Evolutionary conservation across 2,113 vertebrate species (phyloP).

Genomic region (Dicaeum eximium): DNA sequence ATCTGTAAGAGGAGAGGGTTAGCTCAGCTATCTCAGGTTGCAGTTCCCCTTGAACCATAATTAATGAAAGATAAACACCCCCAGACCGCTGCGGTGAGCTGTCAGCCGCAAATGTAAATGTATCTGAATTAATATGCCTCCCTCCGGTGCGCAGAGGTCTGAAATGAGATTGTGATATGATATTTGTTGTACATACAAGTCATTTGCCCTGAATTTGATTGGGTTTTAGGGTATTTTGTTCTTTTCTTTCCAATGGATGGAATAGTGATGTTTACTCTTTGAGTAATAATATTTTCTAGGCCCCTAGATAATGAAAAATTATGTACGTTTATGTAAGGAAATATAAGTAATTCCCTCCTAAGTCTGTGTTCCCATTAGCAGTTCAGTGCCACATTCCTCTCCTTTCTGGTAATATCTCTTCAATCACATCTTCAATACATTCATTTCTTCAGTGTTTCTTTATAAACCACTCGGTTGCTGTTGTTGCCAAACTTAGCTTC

Average conservation of each 20-base stretch:
- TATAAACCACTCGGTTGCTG: not conserved
- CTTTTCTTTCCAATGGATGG: not conserved
- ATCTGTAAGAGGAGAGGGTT: conserved; percentile 36
- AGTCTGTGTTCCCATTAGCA: not conserved
- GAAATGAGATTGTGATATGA: not conserved
- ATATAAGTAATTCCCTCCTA: not conserved
- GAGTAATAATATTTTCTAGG: not conserved
- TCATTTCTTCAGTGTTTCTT: not conserved
- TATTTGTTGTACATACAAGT: not conserved
- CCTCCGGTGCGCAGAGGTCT: not conserved
- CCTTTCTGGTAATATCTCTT: not conserved
- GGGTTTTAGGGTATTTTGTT: not conserved
- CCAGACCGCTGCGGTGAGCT: conserved; percentile 10
- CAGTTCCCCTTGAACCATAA: conserved; percentile 51
- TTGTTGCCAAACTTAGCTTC: not conserved
- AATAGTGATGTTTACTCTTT: not conserved
- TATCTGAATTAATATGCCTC: conserved; percentile 7
- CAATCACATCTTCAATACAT: not conserved
- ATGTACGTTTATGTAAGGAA: not conserved
- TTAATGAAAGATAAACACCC: conserved; percentile 54
- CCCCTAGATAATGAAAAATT: not conserved
- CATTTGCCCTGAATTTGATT: not conserved
- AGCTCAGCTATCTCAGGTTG: conserved; percentile 36
- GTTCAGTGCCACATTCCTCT: not conserved
- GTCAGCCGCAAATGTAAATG: conserved; percentile 12